A percentile compares a stretch with the other conserved stretches of the same genome.
phyloP scores from a whole-genome alignment of 2,888 invertebrate species.

The Rugalucina vietnamica region DNA sequence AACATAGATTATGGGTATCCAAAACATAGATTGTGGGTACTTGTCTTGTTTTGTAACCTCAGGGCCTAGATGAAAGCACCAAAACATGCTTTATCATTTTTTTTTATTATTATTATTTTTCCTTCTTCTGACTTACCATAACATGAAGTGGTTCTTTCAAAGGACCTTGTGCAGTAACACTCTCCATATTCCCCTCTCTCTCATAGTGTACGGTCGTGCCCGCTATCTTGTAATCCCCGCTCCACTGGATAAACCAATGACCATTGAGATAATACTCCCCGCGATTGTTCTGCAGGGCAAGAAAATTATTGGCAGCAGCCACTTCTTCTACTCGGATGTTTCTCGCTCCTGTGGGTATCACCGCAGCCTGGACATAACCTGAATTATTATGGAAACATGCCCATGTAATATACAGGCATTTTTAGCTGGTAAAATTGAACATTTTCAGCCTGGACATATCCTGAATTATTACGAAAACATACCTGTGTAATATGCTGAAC shows the following conservation, averaged over 20 bases:
- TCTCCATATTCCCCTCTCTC: slow-evolving; percentile 90
- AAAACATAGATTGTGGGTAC: too few species aligned
- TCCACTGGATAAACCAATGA: slow-evolving; percentile 88
- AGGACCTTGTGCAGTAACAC: slow-evolving; percentile 92
- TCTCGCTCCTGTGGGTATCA: slow-evolving; percentile 91
- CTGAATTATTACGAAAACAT: too few species aligned
- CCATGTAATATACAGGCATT: too few species aligned
- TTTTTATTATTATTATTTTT: too few species aligned
- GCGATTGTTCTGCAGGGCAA: slow-evolving; percentile 90
- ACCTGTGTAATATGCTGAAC: too few species aligned
- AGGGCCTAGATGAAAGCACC: too few species aligned
- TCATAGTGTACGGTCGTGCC: slow-evolving; percentile 92
- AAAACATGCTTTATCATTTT: too few species aligned
- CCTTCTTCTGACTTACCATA: slow-evolving; percentile 92
- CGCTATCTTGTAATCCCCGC: slow-evolving; percentile 93
- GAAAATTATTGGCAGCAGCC: slow-evolving; percentile 90
- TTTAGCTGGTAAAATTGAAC: too few species aligned
- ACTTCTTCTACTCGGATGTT: slow-evolving; percentile 92
- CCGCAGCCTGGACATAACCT: slow-evolving; percentile 88
- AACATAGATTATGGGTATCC: too few species aligned
- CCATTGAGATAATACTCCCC: slow-evolving; percentile 92
- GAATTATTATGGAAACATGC: too few species aligned
- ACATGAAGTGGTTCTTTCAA: slow-evolving; percentile 91
- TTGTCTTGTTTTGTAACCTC: too few species aligned
- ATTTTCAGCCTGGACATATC: too few species aligned